These are phyloP conservation scores for Lasioglossum lativentre DNA, from an alignment of 2,888 invertebrate genomes.

Conservation along the genomic window DNA sequence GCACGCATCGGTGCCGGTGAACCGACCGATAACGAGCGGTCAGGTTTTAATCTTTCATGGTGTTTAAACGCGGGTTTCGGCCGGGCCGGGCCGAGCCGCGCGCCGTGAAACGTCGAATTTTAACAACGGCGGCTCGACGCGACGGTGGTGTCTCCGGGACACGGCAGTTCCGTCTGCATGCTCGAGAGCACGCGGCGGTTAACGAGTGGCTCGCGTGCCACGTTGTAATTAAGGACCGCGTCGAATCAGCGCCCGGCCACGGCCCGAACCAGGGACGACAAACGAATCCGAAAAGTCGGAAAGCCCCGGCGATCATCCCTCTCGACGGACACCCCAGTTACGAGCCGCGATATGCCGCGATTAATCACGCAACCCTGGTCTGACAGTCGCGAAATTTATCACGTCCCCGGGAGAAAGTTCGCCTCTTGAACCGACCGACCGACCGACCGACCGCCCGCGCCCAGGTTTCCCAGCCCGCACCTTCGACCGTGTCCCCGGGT, in stretches of 20 bases:
- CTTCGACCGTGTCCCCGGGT: neutral
- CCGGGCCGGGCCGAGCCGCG: neutral
- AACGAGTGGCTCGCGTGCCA: slow-evolving; percentile 76
- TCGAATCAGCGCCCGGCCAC: slow-evolving; percentile 54
- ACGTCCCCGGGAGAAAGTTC: slow-evolving; percentile 53
- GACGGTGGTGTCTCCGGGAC: slow-evolving; percentile 56
- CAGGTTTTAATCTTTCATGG: slow-evolving; percentile 43
- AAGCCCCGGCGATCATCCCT: slow-evolving; percentile 62
- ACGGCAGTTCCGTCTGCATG: slow-evolving; percentile 54
- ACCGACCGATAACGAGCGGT: slow-evolving; percentile 17
- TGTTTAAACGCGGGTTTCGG: slow-evolving; percentile 22
- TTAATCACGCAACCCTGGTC: slow-evolving; percentile 55
- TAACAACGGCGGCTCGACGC: slow-evolving; percentile 40
- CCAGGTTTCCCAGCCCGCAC: neutral
- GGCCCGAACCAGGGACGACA: slow-evolving; percentile 51
- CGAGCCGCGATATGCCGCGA: slow-evolving; percentile 60
- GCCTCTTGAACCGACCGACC: slow-evolving; percentile 12
- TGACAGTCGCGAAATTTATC: slow-evolving; percentile 62
- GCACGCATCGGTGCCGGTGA: slow-evolving; percentile 25
- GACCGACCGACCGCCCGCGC: neutral
- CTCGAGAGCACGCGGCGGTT: slow-evolving; percentile 57
- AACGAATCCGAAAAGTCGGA: slow-evolving; percentile 70
- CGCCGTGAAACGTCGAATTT: slow-evolving; percentile 31
- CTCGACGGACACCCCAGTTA: slow-evolving; percentile 58
- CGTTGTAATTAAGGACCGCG: slow-evolving; percentile 71